Evolutionary conservation across 1,140 invertebrate genomes (phyloP).

Genomic region (Cherax destructor): DNA sequence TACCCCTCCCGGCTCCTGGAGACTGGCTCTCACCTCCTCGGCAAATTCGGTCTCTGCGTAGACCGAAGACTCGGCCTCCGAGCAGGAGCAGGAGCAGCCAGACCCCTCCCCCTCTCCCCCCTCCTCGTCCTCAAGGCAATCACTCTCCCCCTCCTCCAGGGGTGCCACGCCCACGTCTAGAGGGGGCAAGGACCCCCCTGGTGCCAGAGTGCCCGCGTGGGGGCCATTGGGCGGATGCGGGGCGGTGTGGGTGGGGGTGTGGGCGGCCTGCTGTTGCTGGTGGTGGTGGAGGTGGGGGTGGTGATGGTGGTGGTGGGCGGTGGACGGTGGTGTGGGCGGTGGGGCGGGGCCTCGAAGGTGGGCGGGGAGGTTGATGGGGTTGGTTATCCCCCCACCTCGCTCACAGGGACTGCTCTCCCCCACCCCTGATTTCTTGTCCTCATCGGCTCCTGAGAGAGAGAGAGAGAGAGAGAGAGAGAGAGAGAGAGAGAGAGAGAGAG

Average conservation of each 20-base stretch:
- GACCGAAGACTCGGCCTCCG: constrained; percentile 50
- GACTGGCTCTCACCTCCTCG: constrained; percentile 44
- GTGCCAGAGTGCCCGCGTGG: constrained; percentile 44
- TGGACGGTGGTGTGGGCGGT: constrained; percentile 24
- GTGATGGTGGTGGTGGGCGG: background rate
- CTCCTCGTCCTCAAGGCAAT: constrained; percentile 23
- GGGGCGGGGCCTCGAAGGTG: constrained; percentile 32
- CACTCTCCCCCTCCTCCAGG: constrained; percentile 53
- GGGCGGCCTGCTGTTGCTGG: background rate
- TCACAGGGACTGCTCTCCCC: background rate
- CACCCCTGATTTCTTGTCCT: constrained; percentile 11
- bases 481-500: too few relatives aligned
- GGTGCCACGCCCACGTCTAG: constrained; percentile 32
- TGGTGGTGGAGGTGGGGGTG: constrained; percentile 15
- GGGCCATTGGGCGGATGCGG: constrained; percentile 2
- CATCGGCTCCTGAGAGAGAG: constrained; percentile 13
- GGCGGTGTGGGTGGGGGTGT: constrained; percentile 8
- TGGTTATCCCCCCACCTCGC: background rate
- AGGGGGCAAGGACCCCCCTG: constrained; percentile 52
- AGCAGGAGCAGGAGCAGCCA: constrained; percentile 49
- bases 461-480: background rate
- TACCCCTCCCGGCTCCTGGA: constrained; percentile 30
- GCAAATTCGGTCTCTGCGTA: constrained; percentile 60
- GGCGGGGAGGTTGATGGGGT: background rate
- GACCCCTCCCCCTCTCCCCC: constrained; percentile 30